A percentile compares a stretch with the other conserved stretches of the same genome.
These are phyloP conservation scores for Lepisosteus oculatus DNA, from an alignment of 2,113 vertebrate genomes.

Conservation along the genomic window DNA sequence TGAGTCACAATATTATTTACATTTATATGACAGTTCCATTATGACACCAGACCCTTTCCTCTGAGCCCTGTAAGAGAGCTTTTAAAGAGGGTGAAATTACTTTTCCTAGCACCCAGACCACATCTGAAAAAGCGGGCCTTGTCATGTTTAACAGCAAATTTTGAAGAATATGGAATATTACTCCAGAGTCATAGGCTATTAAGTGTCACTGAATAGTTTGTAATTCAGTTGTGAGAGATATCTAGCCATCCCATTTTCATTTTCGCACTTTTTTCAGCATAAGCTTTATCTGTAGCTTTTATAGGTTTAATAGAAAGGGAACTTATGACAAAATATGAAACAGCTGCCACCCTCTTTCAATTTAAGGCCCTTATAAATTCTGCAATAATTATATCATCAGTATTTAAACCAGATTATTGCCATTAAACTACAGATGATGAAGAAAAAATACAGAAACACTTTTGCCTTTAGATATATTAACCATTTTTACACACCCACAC, in stretches of 20 bases:
- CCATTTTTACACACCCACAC: no score
- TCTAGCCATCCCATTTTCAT: constrained; percentile 7
- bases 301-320: no score
- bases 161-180: constrained; percentile 34
- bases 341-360: no score
- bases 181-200: constrained; percentile 24
- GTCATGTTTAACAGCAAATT: constrained; percentile 28
- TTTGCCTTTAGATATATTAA: no score
- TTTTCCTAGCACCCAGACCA: constrained; percentile 10
- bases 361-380: no score
- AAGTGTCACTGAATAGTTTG: constrained; percentile 25
- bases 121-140: constrained; percentile 25
- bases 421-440: no score
- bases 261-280: background rate
- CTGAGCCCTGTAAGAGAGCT: constrained; percentile 21
- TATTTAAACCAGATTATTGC: no score
- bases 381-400: no score
- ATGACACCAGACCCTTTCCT: constrained; percentile 8
- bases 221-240: constrained; percentile 26
- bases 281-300: background rate
- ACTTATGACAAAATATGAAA: no score
- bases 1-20: constrained; percentile 30
- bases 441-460: no score
- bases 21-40: constrained; percentile 39
- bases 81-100: constrained; percentile 35